Base-by-base conservation (phyloP, 2,797 vertebrate species). In the Furcifer pardalis region DNA sequence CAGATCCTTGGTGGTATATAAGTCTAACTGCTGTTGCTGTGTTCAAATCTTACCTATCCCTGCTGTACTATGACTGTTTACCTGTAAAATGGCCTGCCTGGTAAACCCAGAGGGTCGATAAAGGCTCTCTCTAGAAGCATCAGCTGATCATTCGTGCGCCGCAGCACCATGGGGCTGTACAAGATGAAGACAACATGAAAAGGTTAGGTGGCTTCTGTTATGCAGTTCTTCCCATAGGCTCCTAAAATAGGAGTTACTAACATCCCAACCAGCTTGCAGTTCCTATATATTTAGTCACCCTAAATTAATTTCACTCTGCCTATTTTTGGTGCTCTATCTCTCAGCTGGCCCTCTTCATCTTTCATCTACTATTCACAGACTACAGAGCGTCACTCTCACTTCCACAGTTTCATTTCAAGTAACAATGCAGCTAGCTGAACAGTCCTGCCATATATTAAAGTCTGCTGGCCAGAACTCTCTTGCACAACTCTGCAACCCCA, bases 51-150 rank as follows among this genome's bases (percentile, higher is more conserved):
- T 56, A 19, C 52, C 17, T 19, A 56, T 19, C 17, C 23, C 37
- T 13, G 8, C 1, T 44, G 2, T 27, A 35, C 8, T 32, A 7
- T 68, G 9, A 37, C 62, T 59, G 37, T 92, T 95, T 91, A 98
- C 98, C 98, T 97, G 94, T 99, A 99, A 94, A 99, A 99, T 0
- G 92, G 97, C 92, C 98, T 97, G 63, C 97, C 98, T 72, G 98
- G 98, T 91, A 99, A 96, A 1, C 98, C 98, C 83, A 99, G 95
- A 17, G 98, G 98, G 92, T 99, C 98, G 0, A 96, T 97, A 90
- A 99, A 99, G 46, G 97, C 97, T 95, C 98, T 96, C 93, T 99
- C 98, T 84, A 98, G 87, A 75, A 98, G 95, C 98, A 99, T 99
- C 91, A 99, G 81, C 90, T 99, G 98, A 89, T 99, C 98, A 0